Evolutionary conservation across 2,113 vertebrate genomes (phyloP), one percentile per base, ranked within the genome.

Genomic region (Sarotherodon lohbergeri): DNA sequence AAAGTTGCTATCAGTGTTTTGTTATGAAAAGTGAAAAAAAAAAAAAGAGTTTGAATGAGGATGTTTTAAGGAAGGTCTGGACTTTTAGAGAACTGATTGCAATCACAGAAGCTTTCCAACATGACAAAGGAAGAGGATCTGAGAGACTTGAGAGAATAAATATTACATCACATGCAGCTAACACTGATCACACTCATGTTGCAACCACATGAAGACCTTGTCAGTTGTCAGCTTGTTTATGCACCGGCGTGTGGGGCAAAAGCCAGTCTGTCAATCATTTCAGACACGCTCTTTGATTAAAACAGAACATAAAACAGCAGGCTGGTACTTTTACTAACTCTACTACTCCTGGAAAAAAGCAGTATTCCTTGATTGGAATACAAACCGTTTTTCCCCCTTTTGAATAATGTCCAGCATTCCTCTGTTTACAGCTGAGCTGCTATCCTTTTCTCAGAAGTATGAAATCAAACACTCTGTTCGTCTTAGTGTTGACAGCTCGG

Each of bases 231-330:
- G 34, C 68, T 61, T 84, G 56, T 22, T 78, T 78, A 78, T 9
- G 73, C 19, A 34, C 46, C 17, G 4, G 57, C 81, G 57, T 57
- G 52, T 76, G 87, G 34, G 50, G 43, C 36, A 83, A 73, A 82
- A 48, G 36, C 66, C 39, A 46, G 14, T 24, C 61, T 81, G 90
- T 73, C 91, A 90, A 22, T 92, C 91, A 87, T 79, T 76, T 86
- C 66, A 86, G 88, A 90, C 80, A 83, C 41, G 6, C 36, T n/a
- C 10, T 89, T 86, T 89, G 80, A 93, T 90, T 91, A 59, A 63
- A 79, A 73, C 73, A 82, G 14, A 80, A 86, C 86, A 89, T 88
- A 87, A 78, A 13, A 83, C 46, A 82, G 79, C 43, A 85, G 81
- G 17, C 81, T 55, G 63, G 29, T 59, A 76, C 41, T 43, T 54